Conservation (phyloP, 2,797 vertebrate genomes). For the Fringilla coelebs region DNA sequence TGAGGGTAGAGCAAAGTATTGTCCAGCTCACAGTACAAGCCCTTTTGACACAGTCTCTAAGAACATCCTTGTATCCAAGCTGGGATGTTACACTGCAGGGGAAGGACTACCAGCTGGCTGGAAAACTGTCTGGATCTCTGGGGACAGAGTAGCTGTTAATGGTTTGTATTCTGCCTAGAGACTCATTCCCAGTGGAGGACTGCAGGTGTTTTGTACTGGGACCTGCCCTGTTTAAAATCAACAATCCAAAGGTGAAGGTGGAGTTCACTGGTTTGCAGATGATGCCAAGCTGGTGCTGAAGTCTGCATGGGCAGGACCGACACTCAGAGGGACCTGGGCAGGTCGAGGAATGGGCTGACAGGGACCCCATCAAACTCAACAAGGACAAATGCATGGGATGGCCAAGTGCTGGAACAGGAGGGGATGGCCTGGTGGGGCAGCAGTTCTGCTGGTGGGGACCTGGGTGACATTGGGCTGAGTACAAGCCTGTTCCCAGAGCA, state of each 20-base stretch:
- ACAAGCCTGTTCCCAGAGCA: background rate
- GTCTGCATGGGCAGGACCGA: background rate
- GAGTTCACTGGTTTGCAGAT: background rate
- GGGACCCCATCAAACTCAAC: background rate
- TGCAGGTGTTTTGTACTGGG: background rate
- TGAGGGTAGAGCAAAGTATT: background rate
- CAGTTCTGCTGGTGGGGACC: background rate
- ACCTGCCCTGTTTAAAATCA: background rate
- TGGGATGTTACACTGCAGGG: background rate
- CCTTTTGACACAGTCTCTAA: background rate
- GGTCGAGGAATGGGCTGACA: background rate
- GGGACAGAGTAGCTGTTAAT: background rate
- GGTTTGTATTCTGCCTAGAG: background rate
- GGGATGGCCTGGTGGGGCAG: background rate
- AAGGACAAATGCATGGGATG: background rate
- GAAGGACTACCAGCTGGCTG: background rate
- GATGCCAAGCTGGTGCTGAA: background rate
- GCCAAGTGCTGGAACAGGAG: background rate
- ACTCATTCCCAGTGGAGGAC: background rate
- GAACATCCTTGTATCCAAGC: background rate
- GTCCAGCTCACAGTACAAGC: background rate
- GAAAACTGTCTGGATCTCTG: background rate
- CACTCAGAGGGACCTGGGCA: background rate
- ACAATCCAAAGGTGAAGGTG: background rate
- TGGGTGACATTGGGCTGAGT: rapidly evolving